phyloP scores from a whole-genome alignment of 2,888 invertebrate genomes.

The Tuberolachnus salignus region DNA sequence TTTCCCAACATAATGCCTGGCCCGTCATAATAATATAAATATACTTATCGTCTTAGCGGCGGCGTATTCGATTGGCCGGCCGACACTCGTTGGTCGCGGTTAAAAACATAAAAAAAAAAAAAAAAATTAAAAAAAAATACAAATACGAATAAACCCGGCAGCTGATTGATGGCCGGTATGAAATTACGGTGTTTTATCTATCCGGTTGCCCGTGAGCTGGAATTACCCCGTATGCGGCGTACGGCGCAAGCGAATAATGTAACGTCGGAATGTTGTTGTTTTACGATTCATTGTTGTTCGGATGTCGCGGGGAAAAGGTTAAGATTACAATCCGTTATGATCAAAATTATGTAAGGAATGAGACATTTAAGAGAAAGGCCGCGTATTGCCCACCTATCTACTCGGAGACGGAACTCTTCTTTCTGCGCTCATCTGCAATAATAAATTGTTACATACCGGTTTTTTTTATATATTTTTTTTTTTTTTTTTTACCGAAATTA shows the following conservation, averaged over 20 bases:
- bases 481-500: no score
- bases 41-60: no score
- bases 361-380: constrained; percentile 54
- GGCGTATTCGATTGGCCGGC: no score
- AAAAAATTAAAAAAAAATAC: no score
- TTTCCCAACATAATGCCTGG: no score
- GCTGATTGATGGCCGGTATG: constrained; percentile 15
- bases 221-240: neutral
- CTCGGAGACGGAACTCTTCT: constrained; percentile 13
- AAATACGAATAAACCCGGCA: constrained; percentile 9
- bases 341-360: constrained; percentile 39
- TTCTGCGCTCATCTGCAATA: constrained; percentile 1
- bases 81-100: no score
- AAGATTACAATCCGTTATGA: constrained; percentile 7
- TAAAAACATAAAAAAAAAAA: no score
- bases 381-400: neutral
- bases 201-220: neutral
- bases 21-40: no score
- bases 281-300: constrained; percentile 52
- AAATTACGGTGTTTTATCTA: constrained; percentile 2
- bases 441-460: no score
- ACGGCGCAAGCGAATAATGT: neutral
- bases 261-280: constrained; percentile 23
- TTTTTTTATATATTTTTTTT: no score
- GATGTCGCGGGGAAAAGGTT: constrained; percentile 39